Evolutionary conservation across 2,888 invertebrate species (phyloP), one percentile per base, ranked within the genome.

Genomic region (Eupithecia pulchellata): DNA sequence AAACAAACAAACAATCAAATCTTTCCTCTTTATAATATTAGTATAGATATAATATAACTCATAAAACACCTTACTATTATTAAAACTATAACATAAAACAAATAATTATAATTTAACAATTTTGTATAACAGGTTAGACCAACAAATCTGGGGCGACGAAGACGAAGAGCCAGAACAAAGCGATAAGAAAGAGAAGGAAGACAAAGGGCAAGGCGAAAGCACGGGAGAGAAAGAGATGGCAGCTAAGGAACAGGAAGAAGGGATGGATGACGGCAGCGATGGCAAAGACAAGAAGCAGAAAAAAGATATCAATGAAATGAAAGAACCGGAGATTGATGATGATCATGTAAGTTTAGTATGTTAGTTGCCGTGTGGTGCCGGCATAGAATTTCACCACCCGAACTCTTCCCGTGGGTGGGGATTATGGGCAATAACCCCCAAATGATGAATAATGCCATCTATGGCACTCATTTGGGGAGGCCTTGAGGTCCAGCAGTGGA

Each of bases 91-190:
- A 47, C 47, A 39, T 0, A 52, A 8, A 14, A 14, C n/a, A n/a
- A 42, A 42, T 4, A 1, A 36, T n/a, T 2, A n/a, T 39, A 42
- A 25, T 60, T 29, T 27, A 30, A 30, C 20, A 2, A 30, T 29
- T 5, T 13, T 62, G 69, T 20, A 39, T 67, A 68, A 42, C 71
- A 95, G 95, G 76, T 84, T 97, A 25, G 97, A 97, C 81, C 96
- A 97, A 84, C 96, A 97, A 93, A 96, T 97, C 80, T 97, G 97
- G 97, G 97, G 97, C 5, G 97, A 97, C 5, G 98, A 98, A 82
- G 96, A 97, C 55, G 97, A 97, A 67, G 96, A 96, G 4, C 88
- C 95, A 30, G 95, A 96, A 0, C 94, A 95, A 34, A 94, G 95
- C 27, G 91, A 95, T 64, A 89, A 94, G 80, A 93, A 95, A 78